These are phyloP conservation scores for Syrista parreyssii DNA, from an alignment of 2,888 invertebrate genomes.

Conservation along the genomic window DNA sequence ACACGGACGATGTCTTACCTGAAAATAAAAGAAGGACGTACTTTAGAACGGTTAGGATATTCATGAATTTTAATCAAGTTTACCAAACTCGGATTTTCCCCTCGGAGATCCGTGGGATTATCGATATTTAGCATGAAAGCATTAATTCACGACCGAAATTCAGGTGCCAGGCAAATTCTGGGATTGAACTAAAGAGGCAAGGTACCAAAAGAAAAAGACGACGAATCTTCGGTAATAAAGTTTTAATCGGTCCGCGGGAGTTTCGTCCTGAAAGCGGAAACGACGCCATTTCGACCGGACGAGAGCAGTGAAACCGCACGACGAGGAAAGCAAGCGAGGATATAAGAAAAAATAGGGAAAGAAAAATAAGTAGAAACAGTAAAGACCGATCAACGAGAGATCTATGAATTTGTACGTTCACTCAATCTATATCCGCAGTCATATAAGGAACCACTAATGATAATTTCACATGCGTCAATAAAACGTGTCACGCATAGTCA, in stretches of 20 bases:
- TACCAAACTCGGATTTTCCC: not conserved
- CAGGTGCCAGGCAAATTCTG: not conserved
- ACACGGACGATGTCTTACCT: not conserved
- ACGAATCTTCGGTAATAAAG: not conserved
- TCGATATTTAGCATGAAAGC: not conserved
- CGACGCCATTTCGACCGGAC: not conserved
- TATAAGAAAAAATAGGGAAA: not conserved
- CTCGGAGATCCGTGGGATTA: not conserved
- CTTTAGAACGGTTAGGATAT: not conserved
- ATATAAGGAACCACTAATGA: not conserved
- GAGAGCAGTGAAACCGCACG: conserved; percentile 1
- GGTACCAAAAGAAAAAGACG: not conserved
- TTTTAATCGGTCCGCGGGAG: not conserved
- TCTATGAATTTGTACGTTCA: not conserved
- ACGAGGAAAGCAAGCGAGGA: not conserved
- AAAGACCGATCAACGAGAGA: not conserved
- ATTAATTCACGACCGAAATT: not conserved
- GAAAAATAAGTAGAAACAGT: not conserved
- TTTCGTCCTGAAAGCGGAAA: not conserved
- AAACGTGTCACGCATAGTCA: not conserved
- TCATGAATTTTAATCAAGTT: not conserved
- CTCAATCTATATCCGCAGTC: not conserved
- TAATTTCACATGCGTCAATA: not conserved
- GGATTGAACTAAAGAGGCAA: conserved; percentile 5
- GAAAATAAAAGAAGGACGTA: not conserved